Evolutionary conservation across 1,140 invertebrate species (phyloP).

Genomic region (Drosophila watanabei): DNA sequence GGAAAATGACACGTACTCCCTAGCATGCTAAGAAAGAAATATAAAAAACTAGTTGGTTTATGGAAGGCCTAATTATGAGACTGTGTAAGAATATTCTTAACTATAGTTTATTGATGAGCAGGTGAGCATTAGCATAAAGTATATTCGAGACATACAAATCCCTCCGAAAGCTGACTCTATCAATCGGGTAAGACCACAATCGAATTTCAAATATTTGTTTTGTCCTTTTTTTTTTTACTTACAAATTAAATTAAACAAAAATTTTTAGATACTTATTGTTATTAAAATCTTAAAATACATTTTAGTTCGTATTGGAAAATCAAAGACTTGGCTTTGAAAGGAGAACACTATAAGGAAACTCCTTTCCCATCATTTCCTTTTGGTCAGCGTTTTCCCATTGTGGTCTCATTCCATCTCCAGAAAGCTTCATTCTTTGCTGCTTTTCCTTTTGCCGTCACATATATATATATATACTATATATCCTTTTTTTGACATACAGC

Average conservation of each 20-base stretch:
- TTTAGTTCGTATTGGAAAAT: no score
- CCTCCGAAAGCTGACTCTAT: background rate
- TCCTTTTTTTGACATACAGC: constrained; percentile 46
- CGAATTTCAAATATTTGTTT: background rate
- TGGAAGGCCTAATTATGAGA: no score
- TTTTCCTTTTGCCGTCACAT: background rate
- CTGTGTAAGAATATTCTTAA: no score
- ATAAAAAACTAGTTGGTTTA: no score
- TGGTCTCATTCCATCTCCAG: background rate
- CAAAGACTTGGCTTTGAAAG: background rate
- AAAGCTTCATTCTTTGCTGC: no score
- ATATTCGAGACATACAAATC: background rate
- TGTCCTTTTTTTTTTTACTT: no score
- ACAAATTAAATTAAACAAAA: no score
- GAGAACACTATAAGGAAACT: background rate
- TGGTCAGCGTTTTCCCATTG: constrained; percentile 8
- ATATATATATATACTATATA: background rate
- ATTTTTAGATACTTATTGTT: no score
- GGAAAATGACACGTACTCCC: background rate
- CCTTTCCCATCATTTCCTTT: background rate
- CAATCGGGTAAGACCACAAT: no score
- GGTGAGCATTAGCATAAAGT: no score
- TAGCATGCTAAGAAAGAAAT: background rate
- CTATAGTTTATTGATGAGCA: no score
- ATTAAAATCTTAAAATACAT: no score